Percentiles rank a stretch among this genome's conserved stretches.
These are phyloP conservation scores for Carterocephalus palaemon DNA, from an alignment of 2,888 invertebrate species.

Conservation along the genomic window DNA sequence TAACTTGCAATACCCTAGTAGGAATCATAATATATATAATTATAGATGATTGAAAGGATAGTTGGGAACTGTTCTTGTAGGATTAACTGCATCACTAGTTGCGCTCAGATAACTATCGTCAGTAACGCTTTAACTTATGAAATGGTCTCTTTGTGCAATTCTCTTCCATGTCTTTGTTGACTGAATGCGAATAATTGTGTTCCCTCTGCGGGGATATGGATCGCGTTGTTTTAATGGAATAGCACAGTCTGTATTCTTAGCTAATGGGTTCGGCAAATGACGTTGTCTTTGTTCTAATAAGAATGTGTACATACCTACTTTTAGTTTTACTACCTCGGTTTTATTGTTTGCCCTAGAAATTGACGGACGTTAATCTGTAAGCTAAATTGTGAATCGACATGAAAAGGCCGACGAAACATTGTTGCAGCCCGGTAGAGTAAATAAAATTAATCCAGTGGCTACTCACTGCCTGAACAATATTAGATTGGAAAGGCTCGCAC, in stretches of 20 bases:
- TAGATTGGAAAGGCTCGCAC: constrained; percentile 56
- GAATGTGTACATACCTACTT: constrained; percentile 40
- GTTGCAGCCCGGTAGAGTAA: constrained; percentile 24
- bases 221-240: constrained; percentile 62
- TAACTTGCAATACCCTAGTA: no score
- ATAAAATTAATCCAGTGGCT: constrained; percentile 19
- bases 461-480: constrained; percentile 42
- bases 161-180: constrained; percentile 58
- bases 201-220: constrained; percentile 58
- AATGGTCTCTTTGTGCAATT: constrained; percentile 62
- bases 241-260: constrained; percentile 63
- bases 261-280: constrained; percentile 57
- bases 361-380: constrained; percentile 7
- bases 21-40: no score
- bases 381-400: constrained; percentile 33
- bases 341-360: constrained; percentile 21
- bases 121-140: constrained; percentile 66
- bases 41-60: constrained; percentile 52
- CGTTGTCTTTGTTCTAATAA: constrained; percentile 51
- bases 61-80: constrained; percentile 60
- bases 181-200: constrained; percentile 66
- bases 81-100: constrained; percentile 73
- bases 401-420: constrained; percentile 21
- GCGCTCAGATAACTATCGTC: constrained; percentile 65
- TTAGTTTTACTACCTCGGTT: constrained; percentile 2